Percentiles rank a stretch among this genome's conserved stretches.
Conservation (phyloP, 2,888 invertebrate genomes). For the Horisme vitalbata region DNA sequence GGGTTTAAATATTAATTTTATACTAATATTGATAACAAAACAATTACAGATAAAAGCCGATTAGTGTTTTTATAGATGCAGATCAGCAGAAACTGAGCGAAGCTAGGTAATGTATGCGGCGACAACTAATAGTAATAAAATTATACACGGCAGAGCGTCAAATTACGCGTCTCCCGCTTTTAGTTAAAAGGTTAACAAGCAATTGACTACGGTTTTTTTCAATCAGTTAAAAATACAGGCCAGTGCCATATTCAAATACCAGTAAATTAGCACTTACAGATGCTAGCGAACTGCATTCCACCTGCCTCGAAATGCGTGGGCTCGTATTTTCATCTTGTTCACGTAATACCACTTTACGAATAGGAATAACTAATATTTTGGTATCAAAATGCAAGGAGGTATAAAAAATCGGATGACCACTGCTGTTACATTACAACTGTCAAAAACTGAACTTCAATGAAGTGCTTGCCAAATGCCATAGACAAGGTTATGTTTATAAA, state of each 20-base stretch:
- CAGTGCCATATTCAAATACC: conserved; percentile 53
- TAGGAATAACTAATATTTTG: conserved; percentile 81
- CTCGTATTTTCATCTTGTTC: conserved; percentile 81
- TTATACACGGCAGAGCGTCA: conserved; percentile 80
- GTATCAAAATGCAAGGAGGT: conserved; percentile 81
- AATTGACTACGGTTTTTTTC: conserved; percentile 82
- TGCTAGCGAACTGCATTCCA: conserved; percentile 80
- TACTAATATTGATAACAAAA: conserved; percentile 73
- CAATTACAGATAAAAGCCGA: conserved; percentile 70
- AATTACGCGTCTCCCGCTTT: conserved; percentile 82
- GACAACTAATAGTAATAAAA: conserved; percentile 77
- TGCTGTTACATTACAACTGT: conserved; percentile 80
- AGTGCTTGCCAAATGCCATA: conserved; percentile 74
- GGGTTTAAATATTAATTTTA: conserved; percentile 72
- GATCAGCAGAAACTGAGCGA: conserved; percentile 46
- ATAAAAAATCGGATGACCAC: conserved; percentile 79
- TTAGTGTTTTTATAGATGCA: conserved; percentile 46
- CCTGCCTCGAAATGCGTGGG: conserved; percentile 78
- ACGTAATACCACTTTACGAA: conserved; percentile 81
- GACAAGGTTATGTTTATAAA: conserved; percentile 73
- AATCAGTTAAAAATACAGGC: conserved; percentile 82
- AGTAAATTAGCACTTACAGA: conserved; percentile 64
- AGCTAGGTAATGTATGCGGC: conserved; percentile 63
- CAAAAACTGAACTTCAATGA: conserved; percentile 80
- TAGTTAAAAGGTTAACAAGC: conserved; percentile 84